Evolutionary conservation across 35 echinoderm and acorn worm species (phyloP), one percentile per base, ranked within the genome.

Genomic region (Hemicentrotus pulcherrimus): DNA sequence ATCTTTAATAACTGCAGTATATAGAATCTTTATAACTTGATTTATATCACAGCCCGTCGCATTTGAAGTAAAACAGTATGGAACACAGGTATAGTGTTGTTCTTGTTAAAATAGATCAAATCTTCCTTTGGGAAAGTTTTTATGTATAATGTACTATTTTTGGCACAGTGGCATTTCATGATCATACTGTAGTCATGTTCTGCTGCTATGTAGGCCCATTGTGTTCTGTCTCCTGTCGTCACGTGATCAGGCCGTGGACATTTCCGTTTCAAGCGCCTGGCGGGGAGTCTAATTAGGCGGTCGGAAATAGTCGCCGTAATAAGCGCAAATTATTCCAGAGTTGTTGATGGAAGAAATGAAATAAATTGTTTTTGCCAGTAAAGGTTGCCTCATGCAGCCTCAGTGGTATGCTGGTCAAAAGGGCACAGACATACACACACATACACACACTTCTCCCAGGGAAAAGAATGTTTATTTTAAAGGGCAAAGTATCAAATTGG

Each of bases 331-430:
- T 78, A 28, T 78, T 78, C 65, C 24, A 7, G 22, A 78, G 65
- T 78, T 78, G 65, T 78, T 78, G 65, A 78, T 78, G 19, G 65
- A 78, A 78, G 65, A 78, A 78, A 78, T 78, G 65, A 78, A 78
- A 78, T 78, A 78, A 78, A 78, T 78, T 78, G 65, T 78, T 78
- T 78, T 78, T 78, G 65, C 65, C 65, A 78, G 65, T 78, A 78
- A 78, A 78, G 65, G 65, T 78, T 78, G 65, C 65, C 24, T 28
- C 22, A 41, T 41, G 35, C 35, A 28, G 65, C 65, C 24, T n/a
- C 6, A 7, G 28, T 78, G 65, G 65, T 78, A 78, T 78, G 65
- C 24, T 78, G 50, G 50, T 55, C 50, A 55, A 71, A 24, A 78
- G 65, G 65, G 65, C 65, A n/a, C 65, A 78, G 65, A 78, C 65